Percentiles rank a stretch among this genome's conserved stretches.
Evolutionary conservation across 2,888 invertebrate species (phyloP).

Genomic region (Steromphala cineraria): DNA sequence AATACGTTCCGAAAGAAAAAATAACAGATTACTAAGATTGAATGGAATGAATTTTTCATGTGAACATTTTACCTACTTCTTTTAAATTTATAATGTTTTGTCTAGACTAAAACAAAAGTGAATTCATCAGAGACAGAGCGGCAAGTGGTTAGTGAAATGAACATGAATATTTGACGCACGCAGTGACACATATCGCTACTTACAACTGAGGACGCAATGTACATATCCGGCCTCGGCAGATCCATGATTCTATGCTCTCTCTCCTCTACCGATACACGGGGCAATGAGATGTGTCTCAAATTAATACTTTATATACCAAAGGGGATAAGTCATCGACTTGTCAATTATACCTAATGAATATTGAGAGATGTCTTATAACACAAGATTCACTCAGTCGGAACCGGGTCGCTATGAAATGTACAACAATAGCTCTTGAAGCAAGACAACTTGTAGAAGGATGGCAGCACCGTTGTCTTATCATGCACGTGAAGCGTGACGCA

Average conservation of each 20-base stretch:
- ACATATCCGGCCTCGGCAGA: not conserved
- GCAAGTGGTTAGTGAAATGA: not conserved
- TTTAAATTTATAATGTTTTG: too few species aligned
- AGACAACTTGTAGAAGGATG: not conserved
- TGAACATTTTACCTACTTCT: too few species aligned
- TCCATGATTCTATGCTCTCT: not conserved
- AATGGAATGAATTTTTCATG: too few species aligned
- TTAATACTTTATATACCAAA: slow-evolving; percentile 16
- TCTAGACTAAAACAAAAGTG: too few species aligned
- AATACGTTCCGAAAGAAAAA: too few species aligned
- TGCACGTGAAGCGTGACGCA: not conserved
- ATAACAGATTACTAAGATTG: too few species aligned
- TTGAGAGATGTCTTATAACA: not conserved
- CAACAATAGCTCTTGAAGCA: not conserved
- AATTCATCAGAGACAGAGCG: too few species aligned
- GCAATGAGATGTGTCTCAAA: slow-evolving; percentile 7
- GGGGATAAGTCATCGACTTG: not conserved
- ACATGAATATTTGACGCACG: slow-evolving; percentile 1
- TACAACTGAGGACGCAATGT: not conserved
- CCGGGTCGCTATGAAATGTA: not conserved
- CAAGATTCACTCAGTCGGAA: not conserved
- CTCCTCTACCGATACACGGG: not conserved
- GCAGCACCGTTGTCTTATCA: not conserved
- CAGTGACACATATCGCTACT: not conserved
- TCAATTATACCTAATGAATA: slow-evolving; percentile 14